Evolutionary conservation across 1,140 invertebrate genomes (phyloP), one percentile per base, ranked within the genome.

Genomic region (Neodiprion pinetum): DNA sequence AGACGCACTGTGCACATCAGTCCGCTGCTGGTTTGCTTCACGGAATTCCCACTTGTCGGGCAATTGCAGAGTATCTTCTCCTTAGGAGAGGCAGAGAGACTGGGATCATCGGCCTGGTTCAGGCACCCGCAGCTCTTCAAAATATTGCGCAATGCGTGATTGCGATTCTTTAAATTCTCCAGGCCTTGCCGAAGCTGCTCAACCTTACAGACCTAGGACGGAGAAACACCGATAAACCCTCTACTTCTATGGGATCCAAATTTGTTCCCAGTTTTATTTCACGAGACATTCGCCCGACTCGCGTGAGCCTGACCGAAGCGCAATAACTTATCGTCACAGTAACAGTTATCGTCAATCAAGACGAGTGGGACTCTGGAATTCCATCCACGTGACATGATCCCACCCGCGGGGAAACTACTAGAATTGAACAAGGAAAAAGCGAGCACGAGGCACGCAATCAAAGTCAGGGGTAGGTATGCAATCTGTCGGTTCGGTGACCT

Each of bases 101-200:
- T 61, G 3, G 53, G n/a, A 17, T 61, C 53, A 12, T 61, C 53
- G 8, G 9, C n/a, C 11, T 11, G 21, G 47, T 49, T 71, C 12
- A 14, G 12, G 48, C 70, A 71, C 9, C 70, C 70, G 21, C 70
- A 49, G 70, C 17, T 49, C 21, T 71, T 71, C 48, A 71, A 23
- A 17, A 70, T 61, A 67, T 74, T 76, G 28, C 70, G 69, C 17
- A 76, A 66, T 8, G 28, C n/a, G 17, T 76, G 40, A 68, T 76
- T 74, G 40, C 48, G 28, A 48, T 68, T 74, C 50, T 76, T 74
- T 14, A 74, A 17, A 11, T 40, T n/a, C 71, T 76, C 68, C 12
- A 73, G 61, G 1, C 21, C 17, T 67, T 71, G 49, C n/a, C 70
- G 65, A 48, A 74, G 23, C 40, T 74, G 49, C 40, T 74, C 73